Percentiles rank a stretch among this genome's conserved stretches.
phyloP scores from a whole-genome alignment of 2,888 invertebrate genomes.

The Choreutis nemorana region DNA sequence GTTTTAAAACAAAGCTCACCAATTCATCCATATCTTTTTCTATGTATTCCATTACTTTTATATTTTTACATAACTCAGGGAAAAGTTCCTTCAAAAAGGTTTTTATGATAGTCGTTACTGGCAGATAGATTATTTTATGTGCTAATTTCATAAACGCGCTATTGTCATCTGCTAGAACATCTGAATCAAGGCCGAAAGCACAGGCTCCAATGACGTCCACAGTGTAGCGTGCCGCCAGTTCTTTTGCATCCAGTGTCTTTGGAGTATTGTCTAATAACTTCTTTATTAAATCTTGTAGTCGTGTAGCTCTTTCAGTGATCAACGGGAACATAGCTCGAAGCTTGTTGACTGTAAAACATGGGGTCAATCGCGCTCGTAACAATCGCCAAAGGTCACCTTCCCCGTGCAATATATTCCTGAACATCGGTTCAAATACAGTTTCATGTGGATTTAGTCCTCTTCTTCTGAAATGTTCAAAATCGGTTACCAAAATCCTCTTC shows the following conservation, averaged over 20 bases:
- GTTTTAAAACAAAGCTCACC: slow-evolving; percentile 29
- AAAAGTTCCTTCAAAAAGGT: slow-evolving; percentile 33
- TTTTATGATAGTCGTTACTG: slow-evolving; percentile 26
- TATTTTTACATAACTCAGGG: slow-evolving; percentile 37
- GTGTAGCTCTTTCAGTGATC: slow-evolving; percentile 42
- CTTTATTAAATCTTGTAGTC: slow-evolving; percentile 30
- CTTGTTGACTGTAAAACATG: slow-evolving; percentile 46
- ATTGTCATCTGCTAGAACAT: slow-evolving; percentile 36
- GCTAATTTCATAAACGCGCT: slow-evolving; percentile 46
- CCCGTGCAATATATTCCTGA: slow-evolving; percentile 45
- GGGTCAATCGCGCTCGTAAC: slow-evolving; percentile 43
- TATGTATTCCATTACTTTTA: slow-evolving; percentile 31
- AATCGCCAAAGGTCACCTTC: slow-evolving; percentile 50
- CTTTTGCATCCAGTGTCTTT: slow-evolving; percentile 40
- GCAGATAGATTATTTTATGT: slow-evolving; percentile 38
- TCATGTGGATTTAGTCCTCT: slow-evolving; percentile 40
- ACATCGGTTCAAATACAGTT: slow-evolving; percentile 37
- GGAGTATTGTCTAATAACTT: too few relatives aligned
- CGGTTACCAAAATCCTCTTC: slow-evolving; percentile 38
- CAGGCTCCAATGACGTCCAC: slow-evolving; percentile 53
- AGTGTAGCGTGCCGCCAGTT: slow-evolving; percentile 51
- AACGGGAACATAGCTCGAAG: slow-evolving; percentile 51
- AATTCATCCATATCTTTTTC: slow-evolving; percentile 30
- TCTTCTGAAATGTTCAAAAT: slow-evolving; percentile 38
- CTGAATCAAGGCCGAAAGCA: slow-evolving; percentile 49